These are phyloP conservation scores for Orycteropus afer DNA, from an alignment of 2,113 vertebrate species.

Conservation along the genomic window DNA sequence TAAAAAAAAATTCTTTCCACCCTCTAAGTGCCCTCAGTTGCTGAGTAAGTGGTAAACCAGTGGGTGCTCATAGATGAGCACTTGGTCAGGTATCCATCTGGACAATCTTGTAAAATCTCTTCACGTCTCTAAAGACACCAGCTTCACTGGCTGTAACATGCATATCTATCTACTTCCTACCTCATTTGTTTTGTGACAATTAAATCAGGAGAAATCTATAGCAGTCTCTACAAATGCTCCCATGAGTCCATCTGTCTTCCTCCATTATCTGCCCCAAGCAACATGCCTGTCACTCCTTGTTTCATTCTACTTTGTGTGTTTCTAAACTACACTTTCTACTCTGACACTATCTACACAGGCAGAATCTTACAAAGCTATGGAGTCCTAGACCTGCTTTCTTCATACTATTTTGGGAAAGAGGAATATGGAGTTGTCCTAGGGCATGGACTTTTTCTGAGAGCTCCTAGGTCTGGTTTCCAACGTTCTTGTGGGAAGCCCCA, in stretches of 20 bases:
- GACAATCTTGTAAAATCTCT: neutral
- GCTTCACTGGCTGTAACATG: neutral
- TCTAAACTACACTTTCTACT: neutral
- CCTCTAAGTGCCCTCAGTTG: neutral
- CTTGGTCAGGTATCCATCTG: fast-evolving
- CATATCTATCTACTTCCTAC: neutral
- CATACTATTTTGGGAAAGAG: neutral
- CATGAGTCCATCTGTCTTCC: neutral
- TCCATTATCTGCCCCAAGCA: neutral
- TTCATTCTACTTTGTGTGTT: neutral
- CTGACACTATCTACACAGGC: neutral
- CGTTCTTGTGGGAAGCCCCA: neutral
- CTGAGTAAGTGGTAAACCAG: neutral
- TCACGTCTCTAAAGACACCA: neutral
- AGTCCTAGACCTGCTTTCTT: neutral
- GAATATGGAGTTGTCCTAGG: neutral
- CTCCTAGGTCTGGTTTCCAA: neutral
- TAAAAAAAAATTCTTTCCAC: neutral
- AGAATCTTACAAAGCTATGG: neutral
- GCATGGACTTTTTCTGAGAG: neutral
- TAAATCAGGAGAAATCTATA: constrained; percentile 25
- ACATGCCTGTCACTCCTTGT: neutral
- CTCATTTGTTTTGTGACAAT: neutral
- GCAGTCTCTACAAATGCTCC: constrained; percentile 4
- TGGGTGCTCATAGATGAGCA: neutral